A percentile compares a stretch with the other conserved stretches of the same genome.
These are phyloP conservation scores for Schrankia costaestrigalis DNA, from an alignment of 2,888 invertebrate species.

Conservation along the genomic window DNA sequence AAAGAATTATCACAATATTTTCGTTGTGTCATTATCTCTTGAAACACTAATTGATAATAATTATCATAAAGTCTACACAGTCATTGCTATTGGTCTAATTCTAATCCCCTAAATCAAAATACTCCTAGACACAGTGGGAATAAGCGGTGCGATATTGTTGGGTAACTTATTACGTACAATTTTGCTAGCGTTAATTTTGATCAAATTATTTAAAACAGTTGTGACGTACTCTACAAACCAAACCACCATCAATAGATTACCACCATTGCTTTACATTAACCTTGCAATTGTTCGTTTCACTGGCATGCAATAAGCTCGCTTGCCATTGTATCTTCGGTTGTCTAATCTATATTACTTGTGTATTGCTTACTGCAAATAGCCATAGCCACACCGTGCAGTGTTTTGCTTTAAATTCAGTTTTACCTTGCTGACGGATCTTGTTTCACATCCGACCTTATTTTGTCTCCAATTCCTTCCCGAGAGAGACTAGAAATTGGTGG, in stretches of 20 bases:
- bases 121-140: constrained; percentile 17
- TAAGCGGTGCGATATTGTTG: constrained; percentile 26
- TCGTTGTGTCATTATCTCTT: no score
- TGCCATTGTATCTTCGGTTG: constrained; percentile 9
- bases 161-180: constrained; percentile 5
- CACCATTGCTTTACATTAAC: constrained; percentile 17
- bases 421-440: constrained; percentile 76
- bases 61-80: constrained; percentile 14
- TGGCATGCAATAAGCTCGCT: constrained; percentile 32
- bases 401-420: constrained; percentile 49
- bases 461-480: constrained; percentile 77
- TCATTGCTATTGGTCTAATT: no score
- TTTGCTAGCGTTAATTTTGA: constrained; percentile 13
- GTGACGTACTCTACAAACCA: constrained; percentile 29
- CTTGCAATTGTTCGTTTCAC: constrained; percentile 14
- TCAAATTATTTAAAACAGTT: constrained; percentile 16
- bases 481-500: constrained; percentile 75
- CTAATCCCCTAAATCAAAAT: constrained; percentile 12
- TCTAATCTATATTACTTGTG: background rate
- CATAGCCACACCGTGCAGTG: constrained; percentile 64
- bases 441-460: constrained; percentile 77
- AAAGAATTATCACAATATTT: constrained; percentile 13
- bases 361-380: constrained; percentile 22
- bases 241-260: constrained; percentile 32
- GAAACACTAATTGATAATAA: no score